Percentiles rank a stretch among this genome's conserved stretches.
phyloP scores from a whole-genome alignment of 2,113 vertebrate genomes.

The Varanus komodoensis region DNA sequence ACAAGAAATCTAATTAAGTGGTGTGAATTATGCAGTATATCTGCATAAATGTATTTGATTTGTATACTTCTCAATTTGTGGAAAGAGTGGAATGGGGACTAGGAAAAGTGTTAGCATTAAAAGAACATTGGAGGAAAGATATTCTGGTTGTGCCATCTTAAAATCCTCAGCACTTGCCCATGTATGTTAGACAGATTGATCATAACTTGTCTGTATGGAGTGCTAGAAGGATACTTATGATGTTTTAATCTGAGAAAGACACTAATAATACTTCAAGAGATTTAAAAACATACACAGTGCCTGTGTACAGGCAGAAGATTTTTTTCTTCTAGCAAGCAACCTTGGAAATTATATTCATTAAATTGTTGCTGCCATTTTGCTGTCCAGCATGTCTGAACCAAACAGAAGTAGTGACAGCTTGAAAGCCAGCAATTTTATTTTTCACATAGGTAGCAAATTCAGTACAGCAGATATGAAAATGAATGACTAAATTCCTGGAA shows the following conservation, averaged over 20 bases:
- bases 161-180: not conserved
- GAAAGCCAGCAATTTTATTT: not conserved
- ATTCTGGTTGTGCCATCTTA: not conserved
- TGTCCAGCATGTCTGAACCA: not conserved
- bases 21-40: not conserved
- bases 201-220: no score
- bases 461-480: not conserved
- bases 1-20: not conserved
- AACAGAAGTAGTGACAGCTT: not conserved
- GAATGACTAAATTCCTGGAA: not conserved
- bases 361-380: not conserved
- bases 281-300: not conserved
- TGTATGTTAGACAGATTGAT: not conserved
- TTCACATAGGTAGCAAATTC: not conserved
- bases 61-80: not conserved
- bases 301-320: not conserved
- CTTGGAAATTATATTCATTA: not conserved
- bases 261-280: not conserved
- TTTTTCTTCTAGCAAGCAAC: no score
- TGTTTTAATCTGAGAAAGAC: not conserved
- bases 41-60: not conserved
- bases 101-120: not conserved
- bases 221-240: not conserved
- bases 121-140: not conserved
- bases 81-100: no score